A percentile compares a stretch with the other conserved stretches of the same genome.
Evolutionary conservation across 2,888 invertebrate species (phyloP).

Genomic region (Serrognathus titanus): DNA sequence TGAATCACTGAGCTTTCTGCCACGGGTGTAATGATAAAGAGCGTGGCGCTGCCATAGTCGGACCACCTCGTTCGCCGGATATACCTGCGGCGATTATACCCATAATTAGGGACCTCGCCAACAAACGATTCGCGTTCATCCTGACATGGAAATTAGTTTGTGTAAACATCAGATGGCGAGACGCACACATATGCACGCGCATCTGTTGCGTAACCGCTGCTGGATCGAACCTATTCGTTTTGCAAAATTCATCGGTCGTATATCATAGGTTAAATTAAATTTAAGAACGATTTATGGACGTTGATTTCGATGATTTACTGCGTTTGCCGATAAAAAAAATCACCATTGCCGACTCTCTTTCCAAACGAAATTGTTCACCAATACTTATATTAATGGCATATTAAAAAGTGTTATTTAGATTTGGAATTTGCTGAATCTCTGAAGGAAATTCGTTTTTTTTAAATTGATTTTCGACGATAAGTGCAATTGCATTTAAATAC

Average conservation of each 20-base stretch:
- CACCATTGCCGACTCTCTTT: too few species aligned
- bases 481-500: too few species aligned
- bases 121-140: constrained; percentile 32
- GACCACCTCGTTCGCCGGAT: constrained; percentile 34
- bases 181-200: constrained; percentile 22
- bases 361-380: too few species aligned
- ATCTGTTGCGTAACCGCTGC: constrained; percentile 29
- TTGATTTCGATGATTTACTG: too few species aligned
- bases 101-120: constrained; percentile 32
- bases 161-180: constrained; percentile 27
- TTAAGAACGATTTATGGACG: neutral
- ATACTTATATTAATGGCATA: too few species aligned
- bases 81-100: constrained; percentile 32
- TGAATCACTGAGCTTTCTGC: neutral
- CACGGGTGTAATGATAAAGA: neutral
- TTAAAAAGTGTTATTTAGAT: too few species aligned
- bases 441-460: too few species aligned
- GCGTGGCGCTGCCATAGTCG: constrained; percentile 16
- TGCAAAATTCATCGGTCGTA: neutral
- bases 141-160: constrained; percentile 35
- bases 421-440: too few species aligned
- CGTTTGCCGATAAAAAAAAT: too few species aligned
- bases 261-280: constrained; percentile 3
- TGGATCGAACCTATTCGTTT: constrained; percentile 2
- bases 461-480: too few species aligned